Base-by-base conservation (phyloP, 2,113 vertebrate genomes). In the Siniperca chuatsi region DNA sequence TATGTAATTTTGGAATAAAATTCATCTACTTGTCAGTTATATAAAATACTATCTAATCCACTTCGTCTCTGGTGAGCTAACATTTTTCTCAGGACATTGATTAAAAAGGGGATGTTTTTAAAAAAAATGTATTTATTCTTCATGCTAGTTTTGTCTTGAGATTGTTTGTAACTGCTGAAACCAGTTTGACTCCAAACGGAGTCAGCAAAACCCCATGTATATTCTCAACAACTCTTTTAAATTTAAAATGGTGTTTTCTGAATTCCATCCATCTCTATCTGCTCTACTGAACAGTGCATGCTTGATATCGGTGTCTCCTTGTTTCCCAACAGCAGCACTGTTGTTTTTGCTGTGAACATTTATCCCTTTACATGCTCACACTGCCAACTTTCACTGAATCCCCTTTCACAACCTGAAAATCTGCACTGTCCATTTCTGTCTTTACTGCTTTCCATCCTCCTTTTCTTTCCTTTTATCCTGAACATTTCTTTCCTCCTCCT, bases 81-180 rank as follows among this genome's bases (percentile, higher is more conserved):
- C 10, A 75, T 48, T 62, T 62, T 18, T 76, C 82, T 84, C 81
- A 83, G 72, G 77, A 87, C 35, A 61, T 65, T 70, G 1, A 68
- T 42, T 29, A 33, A 66, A 60, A 57, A 15, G 5, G 29, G 29
- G 11, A 1, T 8, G 42, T 57, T 54, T 77, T 44, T 76, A n/a
- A 12, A 13, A 21, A 25, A 44, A 77, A 33, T 57, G 58, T 76
- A 11, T 75, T 21, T 15, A 60, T 20, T 74, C 73, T 60, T 81
- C 11, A n/a, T 81, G 66, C 40, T 77, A 9, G 0, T 61, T 50
- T 35, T 78, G 15, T 82, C 35, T 50, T 60, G 21, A 21, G 42
- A 1, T 78, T 35, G 65, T 48, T 12, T 78, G 37, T 57, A 66
- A 55, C 62, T 37, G 60, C 29, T 40, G 73, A 35, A 75, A 61